A percentile compares a stretch with the other conserved stretches of the same genome.
Evolutionary conservation across 2,797 vertebrate genomes (phyloP).

Genomic region (Linurgus olivaceus): DNA sequence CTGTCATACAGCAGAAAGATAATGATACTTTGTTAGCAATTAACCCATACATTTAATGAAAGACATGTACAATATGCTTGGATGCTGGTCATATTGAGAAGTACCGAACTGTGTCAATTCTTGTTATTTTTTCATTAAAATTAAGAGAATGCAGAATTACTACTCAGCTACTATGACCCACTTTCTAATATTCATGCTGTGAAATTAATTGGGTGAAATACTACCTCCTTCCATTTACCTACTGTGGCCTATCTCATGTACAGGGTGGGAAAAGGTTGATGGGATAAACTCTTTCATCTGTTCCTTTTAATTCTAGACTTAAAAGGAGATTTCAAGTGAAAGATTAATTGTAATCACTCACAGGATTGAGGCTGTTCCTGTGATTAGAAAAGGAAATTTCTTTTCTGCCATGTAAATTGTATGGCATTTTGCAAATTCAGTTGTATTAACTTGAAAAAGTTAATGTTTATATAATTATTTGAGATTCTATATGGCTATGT

Average conservation of each 20-base stretch:
- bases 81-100: not conserved
- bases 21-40: not conserved
- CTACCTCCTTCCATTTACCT: not conserved
- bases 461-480: not conserved
- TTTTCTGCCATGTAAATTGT: not conserved
- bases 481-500: not conserved
- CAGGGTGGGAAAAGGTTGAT: not conserved
- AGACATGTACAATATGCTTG: not conserved
- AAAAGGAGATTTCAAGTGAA: not conserved
- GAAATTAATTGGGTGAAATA: slow-evolving; percentile 8
- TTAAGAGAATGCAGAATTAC: not conserved
- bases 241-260: not conserved
- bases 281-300: not conserved
- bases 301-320: slow-evolving; percentile 1
- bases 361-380: not conserved
- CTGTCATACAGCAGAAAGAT: not conserved
- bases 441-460: not conserved
- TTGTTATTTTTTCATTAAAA: slow-evolving; percentile 17
- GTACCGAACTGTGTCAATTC: not conserved
- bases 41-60: not conserved
- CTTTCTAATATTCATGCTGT: not conserved
- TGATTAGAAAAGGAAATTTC: not conserved
- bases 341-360: not conserved
- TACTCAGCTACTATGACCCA: not conserved
- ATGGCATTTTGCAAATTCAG: not conserved